Evolutionary conservation across 2,113 vertebrate genomes (phyloP), one percentile per base, ranked within the genome.

Genomic region (Callorhinus ursinus): DNA sequence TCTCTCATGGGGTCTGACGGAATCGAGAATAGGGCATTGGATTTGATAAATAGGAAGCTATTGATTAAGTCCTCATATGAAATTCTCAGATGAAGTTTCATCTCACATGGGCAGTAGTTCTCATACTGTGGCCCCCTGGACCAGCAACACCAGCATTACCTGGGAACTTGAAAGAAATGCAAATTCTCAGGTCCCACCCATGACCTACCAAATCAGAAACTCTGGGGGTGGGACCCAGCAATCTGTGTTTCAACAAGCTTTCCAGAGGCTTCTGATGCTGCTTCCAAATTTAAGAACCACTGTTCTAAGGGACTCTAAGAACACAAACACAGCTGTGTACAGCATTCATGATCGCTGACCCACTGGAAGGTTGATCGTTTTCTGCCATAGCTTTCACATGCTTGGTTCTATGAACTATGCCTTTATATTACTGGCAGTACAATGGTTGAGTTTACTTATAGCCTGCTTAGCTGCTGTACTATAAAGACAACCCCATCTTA

Each of bases 221-320:
- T 88, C 67, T 57, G 67, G n/a, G 31, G 22, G 3, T 31, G 18
- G 4, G 5, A 42, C 33, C 81, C 39, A 88, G 36, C 1, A 67
- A 74, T 88, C 83, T 72, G 39, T 65, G 7, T 74, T 93, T 90
- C 57, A 79, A 74, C 55, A 91, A 93, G 82, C 19, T 93, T 90
- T 88, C 14, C 77, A 69, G 46, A 90, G n/a, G 12, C 76, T 83
- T 93, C 65, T 86, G 33, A 36, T 36, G 49, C 53, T 71, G 39
- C 92, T 97, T 96, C 87, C 87, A 84, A 90, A 63, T 91, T 84
- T 93, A 92, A 84, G 28, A 67, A 46, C 55, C 36, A 51, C 26
- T 80, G 36, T 31, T 92, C 36, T 80, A 85, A 82, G 51, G 59
- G 7, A 36, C 61, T 88, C 77, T 83, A 22, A 72, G 53, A 76